Percentiles rank a stretch among this genome's conserved stretches.
These are phyloP conservation scores for Dendrocopos noguchii DNA, from an alignment of 2,113 vertebrate species.

Conservation along the genomic window DNA sequence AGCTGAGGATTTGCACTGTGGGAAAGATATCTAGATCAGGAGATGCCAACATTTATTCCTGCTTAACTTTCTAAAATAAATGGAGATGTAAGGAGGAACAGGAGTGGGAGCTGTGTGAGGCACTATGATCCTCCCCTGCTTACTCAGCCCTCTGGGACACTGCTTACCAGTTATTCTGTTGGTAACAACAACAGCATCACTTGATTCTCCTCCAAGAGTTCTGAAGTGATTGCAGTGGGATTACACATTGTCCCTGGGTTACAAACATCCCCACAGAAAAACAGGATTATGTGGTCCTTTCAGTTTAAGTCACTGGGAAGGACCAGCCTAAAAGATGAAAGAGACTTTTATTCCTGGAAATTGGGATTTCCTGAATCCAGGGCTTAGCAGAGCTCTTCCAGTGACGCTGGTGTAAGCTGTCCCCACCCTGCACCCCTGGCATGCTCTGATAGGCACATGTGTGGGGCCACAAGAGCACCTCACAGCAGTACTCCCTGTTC, in stretches of 20 bases:
- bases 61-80: neutral
- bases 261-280: slow-evolving; percentile 23
- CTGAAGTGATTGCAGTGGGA: neutral
- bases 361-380: slow-evolving; percentile 8
- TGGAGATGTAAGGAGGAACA: neutral
- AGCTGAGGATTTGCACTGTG: neutral
- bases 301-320: neutral
- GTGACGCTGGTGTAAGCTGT: neutral
- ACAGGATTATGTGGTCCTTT: slow-evolving; percentile 46
- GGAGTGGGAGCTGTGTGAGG: neutral
- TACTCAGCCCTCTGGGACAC: neutral
- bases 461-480: fast-evolving
- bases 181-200: neutral
- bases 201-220: neutral
- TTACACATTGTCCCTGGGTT: neutral
- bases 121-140: neutral
- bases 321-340: neutral
- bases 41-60: neutral
- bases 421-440: neutral
- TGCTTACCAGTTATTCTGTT: neutral
- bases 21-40: neutral
- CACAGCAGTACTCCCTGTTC: neutral
- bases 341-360: slow-evolving; percentile 33
- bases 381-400: neutral
- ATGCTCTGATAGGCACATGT: fast-evolving